These are phyloP conservation scores for Erinaceus europaeus DNA, from an alignment of 2,113 vertebrate species.

Conservation along the genomic window DNA sequence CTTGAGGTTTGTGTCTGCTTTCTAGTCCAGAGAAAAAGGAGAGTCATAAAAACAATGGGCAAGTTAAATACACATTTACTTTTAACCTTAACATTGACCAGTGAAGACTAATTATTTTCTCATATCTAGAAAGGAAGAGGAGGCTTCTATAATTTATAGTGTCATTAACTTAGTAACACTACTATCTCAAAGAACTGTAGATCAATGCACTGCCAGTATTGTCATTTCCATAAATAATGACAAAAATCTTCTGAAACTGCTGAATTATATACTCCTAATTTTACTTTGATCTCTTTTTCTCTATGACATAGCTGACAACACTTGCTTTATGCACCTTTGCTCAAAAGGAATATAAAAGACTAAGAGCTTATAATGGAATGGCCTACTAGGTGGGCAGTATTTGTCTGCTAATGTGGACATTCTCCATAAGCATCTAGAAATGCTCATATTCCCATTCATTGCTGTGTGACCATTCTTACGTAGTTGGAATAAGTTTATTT, in stretches of 20 bases:
- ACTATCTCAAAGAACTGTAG: neutral
- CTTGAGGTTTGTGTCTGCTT: neutral
- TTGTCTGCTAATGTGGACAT: constrained; percentile 29
- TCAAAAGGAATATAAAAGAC: constrained; percentile 36
- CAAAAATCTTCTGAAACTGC: constrained; percentile 42
- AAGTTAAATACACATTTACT: constrained; percentile 41
- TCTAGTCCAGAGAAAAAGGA: neutral
- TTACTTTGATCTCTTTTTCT: constrained; percentile 28
- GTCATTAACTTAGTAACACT: neutral
- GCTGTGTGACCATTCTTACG: neutral
- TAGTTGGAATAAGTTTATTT: neutral
- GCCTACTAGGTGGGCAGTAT: neutral
- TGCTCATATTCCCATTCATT: neutral
- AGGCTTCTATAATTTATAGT: constrained; percentile 38
- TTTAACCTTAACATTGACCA: constrained; percentile 43
- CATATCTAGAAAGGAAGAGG: neutral
- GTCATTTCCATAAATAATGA: constrained; percentile 36
- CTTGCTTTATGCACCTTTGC: neutral
- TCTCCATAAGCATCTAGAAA: neutral
- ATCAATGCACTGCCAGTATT: neutral
- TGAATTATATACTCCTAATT: constrained; percentile 9
- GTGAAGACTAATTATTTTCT: constrained; percentile 41
- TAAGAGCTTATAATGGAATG: neutral
- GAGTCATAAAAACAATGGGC: constrained; percentile 40
- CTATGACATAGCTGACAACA: constrained; percentile 18